Percentiles rank a stretch among this genome's conserved stretches.
phyloP scores from a whole-genome alignment of 2,888 invertebrate genomes.

The Ametastegia equiseti region DNA sequence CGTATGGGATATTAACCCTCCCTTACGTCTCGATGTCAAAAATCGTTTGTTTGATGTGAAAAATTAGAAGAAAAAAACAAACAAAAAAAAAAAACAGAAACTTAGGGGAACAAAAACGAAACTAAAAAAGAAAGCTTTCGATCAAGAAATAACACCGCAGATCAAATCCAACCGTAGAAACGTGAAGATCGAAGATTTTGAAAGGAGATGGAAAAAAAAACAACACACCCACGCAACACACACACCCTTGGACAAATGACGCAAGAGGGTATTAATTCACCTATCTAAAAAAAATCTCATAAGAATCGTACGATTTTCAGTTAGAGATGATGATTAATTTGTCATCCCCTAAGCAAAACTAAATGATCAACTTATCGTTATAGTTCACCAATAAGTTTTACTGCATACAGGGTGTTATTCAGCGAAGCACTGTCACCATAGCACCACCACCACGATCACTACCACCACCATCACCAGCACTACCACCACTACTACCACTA shows the following conservation, averaged over 20 bases:
- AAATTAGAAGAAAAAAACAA: too few species aligned
- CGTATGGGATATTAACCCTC: neutral
- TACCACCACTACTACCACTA: slow-evolving; percentile 18
- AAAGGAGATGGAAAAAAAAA: neutral
- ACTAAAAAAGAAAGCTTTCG: neutral
- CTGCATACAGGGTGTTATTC: neutral
- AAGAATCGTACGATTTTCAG: neutral
- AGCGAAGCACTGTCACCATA: slow-evolving; percentile 12
- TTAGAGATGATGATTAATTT: neutral
- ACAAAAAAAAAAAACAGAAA: too few species aligned
- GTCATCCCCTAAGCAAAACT: too few species aligned
- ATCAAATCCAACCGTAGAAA: too few species aligned
- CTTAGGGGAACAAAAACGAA: too few species aligned
- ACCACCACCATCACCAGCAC: neutral
- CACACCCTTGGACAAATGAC: slow-evolving; percentile 1
- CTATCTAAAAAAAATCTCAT: slow-evolving; percentile 10
- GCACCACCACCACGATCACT: slow-evolving; percentile 7
- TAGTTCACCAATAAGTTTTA: neutral
- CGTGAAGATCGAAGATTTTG: neutral
- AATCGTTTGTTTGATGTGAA: too few species aligned
- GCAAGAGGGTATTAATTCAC: slow-evolving; percentile 12
- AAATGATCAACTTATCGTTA: neutral
- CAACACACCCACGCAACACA: neutral
- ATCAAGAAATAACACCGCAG: too few species aligned
- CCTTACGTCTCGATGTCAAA: too few species aligned